Conservation (phyloP, 2,797 vertebrate species). For the Parotocinclus haroldoi region DNA sequence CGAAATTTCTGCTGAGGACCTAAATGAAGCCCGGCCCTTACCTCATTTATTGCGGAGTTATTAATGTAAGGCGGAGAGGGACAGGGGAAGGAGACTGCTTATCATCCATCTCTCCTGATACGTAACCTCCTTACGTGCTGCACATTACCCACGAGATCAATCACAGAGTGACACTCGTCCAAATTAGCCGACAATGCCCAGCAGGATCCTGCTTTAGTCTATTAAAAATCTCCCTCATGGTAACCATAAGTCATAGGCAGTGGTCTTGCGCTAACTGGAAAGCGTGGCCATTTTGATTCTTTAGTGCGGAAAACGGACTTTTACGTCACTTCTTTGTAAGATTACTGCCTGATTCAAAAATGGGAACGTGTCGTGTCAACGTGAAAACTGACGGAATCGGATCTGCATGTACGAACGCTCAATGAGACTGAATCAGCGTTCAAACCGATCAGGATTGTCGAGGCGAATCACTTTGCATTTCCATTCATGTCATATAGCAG, state of each 20-base stretch:
- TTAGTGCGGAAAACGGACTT: too few relatives aligned
- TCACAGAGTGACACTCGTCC: conserved; percentile 36
- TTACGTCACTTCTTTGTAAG: too few relatives aligned
- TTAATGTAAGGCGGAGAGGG: conserved; percentile 8
- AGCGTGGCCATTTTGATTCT: not conserved
- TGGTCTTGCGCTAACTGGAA: not conserved
- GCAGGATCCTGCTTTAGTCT: conserved; percentile 50
- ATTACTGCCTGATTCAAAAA: too few relatives aligned
- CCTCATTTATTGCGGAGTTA: conserved; percentile 22
- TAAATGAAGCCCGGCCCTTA: not conserved
- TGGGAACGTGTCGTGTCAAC: too few relatives aligned
- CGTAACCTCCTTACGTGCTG: conserved; percentile 37
- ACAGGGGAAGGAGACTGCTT: conserved; percentile 15
- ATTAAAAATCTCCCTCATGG: conserved; percentile 33
- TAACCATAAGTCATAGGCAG: too few relatives aligned
- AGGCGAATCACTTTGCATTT: too few relatives aligned
- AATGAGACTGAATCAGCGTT: too few relatives aligned
- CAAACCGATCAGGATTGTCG: too few relatives aligned
- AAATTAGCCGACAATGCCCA: conserved; percentile 55
- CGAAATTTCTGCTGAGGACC: not conserved
- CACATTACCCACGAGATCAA: conserved; percentile 47
- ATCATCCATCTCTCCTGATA: conserved; percentile 46
- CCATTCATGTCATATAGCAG: too few relatives aligned
- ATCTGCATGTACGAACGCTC: too few relatives aligned
- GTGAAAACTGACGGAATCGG: too few relatives aligned